Conservation (phyloP, 2,113 vertebrate species). For the Microtus pennsylvanicus region DNA sequence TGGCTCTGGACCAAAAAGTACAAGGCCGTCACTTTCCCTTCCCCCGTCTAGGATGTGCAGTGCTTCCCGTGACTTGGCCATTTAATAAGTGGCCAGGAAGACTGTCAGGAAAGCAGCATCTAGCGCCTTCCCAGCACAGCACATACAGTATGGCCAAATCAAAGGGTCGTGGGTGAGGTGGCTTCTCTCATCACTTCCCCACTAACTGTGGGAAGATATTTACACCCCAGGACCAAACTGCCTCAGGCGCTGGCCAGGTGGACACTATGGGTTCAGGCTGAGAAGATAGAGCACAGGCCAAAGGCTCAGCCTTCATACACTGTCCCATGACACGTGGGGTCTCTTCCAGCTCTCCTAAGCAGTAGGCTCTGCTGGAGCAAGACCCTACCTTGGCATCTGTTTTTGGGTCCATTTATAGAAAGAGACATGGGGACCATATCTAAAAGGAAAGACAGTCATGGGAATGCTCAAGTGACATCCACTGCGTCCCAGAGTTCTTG, state of each 20-base stretch:
- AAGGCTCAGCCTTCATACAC: background rate
- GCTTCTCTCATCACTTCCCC: background rate
- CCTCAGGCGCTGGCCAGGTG: background rate
- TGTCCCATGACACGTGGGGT: too few species aligned
- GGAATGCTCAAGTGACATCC: background rate
- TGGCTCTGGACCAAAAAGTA: background rate
- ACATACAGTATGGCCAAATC: background rate
- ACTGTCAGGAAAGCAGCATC: background rate
- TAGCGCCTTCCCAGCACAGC: too few species aligned
- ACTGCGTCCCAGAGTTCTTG: background rate
- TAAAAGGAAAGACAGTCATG: background rate
- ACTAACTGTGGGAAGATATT: background rate
- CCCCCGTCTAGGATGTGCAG: background rate
- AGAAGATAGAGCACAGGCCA: background rate
- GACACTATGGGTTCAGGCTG: background rate
- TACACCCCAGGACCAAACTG: background rate
- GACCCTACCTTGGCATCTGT: background rate
- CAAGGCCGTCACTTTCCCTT: background rate
- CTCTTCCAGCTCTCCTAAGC: background rate
- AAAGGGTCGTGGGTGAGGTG: background rate
- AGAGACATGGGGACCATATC: background rate
- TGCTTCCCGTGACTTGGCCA: background rate
- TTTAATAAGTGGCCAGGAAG: background rate
- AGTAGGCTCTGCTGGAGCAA: background rate
- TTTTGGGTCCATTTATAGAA: background rate